Percentiles rank a stretch among this genome's conserved stretches.
phyloP scores from a whole-genome alignment of 2,888 invertebrate genomes.

The Acronicta alni region DNA sequence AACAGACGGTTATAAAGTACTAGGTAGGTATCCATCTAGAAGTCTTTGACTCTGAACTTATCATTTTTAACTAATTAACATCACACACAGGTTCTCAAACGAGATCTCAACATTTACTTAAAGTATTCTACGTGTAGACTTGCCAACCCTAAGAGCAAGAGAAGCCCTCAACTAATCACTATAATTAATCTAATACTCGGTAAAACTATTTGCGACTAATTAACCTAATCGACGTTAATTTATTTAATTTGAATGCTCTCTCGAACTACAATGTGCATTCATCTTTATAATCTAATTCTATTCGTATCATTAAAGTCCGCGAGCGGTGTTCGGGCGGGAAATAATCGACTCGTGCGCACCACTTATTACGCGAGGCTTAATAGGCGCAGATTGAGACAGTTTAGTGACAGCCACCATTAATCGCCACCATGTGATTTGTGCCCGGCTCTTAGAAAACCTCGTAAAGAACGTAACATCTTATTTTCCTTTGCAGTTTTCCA shows the following conservation, averaged over 20 bases:
- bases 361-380: constrained; percentile 38
- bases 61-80: no score
- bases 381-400: constrained; percentile 32
- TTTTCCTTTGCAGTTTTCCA: constrained; percentile 4
- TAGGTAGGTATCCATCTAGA: no score
- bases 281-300: constrained; percentile 11
- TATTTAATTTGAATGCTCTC: constrained; percentile 8
- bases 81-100: no score
- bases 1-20: no score
- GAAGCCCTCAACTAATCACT: neutral
- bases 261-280: constrained; percentile 15
- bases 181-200: constrained; percentile 1
- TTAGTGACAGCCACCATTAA: constrained; percentile 42
- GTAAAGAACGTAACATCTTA: constrained; percentile 13
- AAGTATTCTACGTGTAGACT: no score
- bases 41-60: no score
- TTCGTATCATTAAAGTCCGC: constrained; percentile 18
- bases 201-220: constrained; percentile 3
- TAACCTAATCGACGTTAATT: constrained; percentile 7
- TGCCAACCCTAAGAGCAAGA: neutral
- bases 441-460: constrained; percentile 9
- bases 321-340: constrained; percentile 15
- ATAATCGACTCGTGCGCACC: constrained; percentile 31
- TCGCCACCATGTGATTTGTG: constrained; percentile 24
- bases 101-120: no score